phyloP scores from a whole-genome alignment of 2,888 invertebrate genomes.

The Physocephala rufipes region DNA sequence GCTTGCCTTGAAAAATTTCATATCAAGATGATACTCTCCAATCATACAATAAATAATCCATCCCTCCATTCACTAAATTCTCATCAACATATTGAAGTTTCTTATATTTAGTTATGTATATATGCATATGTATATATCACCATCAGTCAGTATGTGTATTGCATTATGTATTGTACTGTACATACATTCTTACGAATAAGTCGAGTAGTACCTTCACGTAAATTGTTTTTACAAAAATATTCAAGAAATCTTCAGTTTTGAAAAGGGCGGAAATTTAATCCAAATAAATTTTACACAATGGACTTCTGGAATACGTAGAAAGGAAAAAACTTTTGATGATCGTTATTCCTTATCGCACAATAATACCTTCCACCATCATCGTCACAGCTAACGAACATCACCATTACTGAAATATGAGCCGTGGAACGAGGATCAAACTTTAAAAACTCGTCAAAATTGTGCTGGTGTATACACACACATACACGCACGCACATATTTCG shows the following conservation, averaged over 20 bases:
- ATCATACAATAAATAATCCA: not conserved
- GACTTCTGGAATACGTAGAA: slow-evolving; percentile 8
- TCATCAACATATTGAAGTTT: not conserved
- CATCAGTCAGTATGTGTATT: not conserved
- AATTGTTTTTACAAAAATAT: no score
- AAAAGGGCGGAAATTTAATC: slow-evolving; percentile 63
- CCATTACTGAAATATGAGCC: slow-evolving; percentile 20
- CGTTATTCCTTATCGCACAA: not conserved
- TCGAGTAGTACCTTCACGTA: no score
- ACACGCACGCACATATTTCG: not conserved
- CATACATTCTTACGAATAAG: not conserved
- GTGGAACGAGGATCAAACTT: not conserved
- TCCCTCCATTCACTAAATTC: not conserved
- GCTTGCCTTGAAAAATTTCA: not conserved
- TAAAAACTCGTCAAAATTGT: not conserved
- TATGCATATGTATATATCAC: not conserved
- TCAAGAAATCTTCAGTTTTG: not conserved
- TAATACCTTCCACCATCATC: not conserved
- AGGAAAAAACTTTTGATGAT: slow-evolving; percentile 1
- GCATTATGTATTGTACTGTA: no score
- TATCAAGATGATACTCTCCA: slow-evolving; percentile 1
- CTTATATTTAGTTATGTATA: not conserved
- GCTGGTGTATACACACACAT: not conserved
- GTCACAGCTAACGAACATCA: no score
- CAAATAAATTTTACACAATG: slow-evolving; percentile 43